Percentiles rank a stretch among this genome's conserved stretches.
Evolutionary conservation across 1,140 invertebrate genomes (phyloP).

Genomic region (Drosophila ogumai): DNA sequence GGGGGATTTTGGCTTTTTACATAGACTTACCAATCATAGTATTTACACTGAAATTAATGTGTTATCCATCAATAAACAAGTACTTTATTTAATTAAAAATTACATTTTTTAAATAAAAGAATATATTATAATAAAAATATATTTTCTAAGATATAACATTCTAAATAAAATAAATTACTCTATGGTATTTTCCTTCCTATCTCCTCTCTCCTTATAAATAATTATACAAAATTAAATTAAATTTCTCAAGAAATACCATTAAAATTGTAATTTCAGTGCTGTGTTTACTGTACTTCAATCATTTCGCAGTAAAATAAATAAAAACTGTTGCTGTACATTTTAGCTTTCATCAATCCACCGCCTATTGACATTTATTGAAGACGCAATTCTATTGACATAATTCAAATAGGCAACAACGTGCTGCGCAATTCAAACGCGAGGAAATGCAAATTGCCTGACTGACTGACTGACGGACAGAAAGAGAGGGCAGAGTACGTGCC

Average conservation of each 20-base stretch:
- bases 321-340: slow-evolving; percentile 42
- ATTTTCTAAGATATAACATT: not conserved
- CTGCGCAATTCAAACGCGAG: slow-evolving; percentile 74
- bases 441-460: slow-evolving; percentile 75
- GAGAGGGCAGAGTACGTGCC: slow-evolving; percentile 37
- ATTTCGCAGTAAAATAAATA: slow-evolving; percentile 17
- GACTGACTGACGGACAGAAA: not conserved
- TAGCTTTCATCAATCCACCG: slow-evolving; percentile 29
- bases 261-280: not conserved
- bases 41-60: not conserved
- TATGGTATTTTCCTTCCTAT: too few relatives aligned
- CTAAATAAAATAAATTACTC: too few relatives aligned
- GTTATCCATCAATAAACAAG: not conserved
- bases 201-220: too few relatives aligned
- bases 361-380: slow-evolving; percentile 74
- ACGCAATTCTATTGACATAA: slow-evolving; percentile 78
- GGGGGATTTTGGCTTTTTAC: not conserved
- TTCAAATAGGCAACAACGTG: slow-evolving; percentile 80
- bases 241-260: not conserved
- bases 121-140: too few relatives aligned
- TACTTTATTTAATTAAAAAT: not conserved
- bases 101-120: not conserved
- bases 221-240: too few relatives aligned
- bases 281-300: not conserved
- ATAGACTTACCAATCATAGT: not conserved